A percentile compares a stretch with the other conserved stretches of the same genome.
These are phyloP conservation scores for Crotalus viridis DNA, from an alignment of 2,113 vertebrate species.

Conservation along the genomic window DNA sequence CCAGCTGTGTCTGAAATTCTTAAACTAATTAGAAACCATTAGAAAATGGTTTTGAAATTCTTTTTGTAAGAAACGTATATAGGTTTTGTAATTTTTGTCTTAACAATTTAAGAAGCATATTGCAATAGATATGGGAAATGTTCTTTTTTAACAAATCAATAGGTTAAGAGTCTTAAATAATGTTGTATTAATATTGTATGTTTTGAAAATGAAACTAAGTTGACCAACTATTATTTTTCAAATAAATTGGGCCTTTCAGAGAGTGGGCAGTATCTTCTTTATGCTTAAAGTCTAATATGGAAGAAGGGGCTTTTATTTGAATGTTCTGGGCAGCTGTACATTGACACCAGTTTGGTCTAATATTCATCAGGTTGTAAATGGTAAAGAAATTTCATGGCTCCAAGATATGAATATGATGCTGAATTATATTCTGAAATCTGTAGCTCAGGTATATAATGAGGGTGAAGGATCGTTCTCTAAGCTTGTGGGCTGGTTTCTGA, in stretches of 20 bases:
- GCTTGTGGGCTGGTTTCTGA: too few species aligned
- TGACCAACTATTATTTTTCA: not conserved
- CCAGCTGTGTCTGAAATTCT: not conserved
- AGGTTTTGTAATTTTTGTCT: not conserved
- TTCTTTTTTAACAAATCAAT: not conserved
- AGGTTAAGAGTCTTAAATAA: not conserved
- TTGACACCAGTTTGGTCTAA: not conserved
- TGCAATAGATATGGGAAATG: not conserved
- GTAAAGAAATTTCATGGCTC: not conserved
- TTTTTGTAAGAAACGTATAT: not conserved
- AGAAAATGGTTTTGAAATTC: not conserved
- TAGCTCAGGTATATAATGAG: too few species aligned
- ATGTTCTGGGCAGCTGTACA: not conserved
- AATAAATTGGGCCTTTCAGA: not conserved
- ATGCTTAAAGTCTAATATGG: not conserved
- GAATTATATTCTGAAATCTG: not conserved
- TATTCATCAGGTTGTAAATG: not conserved
- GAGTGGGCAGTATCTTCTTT: not conserved
- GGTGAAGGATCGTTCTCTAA: too few species aligned
- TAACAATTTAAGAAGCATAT: not conserved
- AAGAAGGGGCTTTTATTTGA: not conserved
- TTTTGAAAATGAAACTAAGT: not conserved
- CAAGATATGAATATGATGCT: not conserved
- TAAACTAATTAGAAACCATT: not conserved
- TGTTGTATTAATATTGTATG: not conserved